Evolutionary conservation across 2,888 invertebrate species (phyloP), one percentile per base, ranked within the genome.

Genomic region (Scaptomyza polygonia): DNA sequence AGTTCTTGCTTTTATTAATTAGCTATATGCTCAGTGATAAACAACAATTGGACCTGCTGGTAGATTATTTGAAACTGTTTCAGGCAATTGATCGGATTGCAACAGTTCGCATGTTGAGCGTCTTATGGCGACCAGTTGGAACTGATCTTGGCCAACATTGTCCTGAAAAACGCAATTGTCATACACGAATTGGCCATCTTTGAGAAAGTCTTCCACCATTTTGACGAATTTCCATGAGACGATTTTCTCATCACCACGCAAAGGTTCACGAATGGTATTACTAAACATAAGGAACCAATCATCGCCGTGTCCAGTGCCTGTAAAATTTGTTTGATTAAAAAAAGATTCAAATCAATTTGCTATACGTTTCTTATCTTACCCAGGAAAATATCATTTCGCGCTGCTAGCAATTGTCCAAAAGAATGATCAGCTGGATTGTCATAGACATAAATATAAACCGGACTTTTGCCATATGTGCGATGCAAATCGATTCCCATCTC

Each of bases 401-500:
- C 79, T 1, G 94, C 55, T 7, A 71, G 32, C 34, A 27, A 7
- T 7, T 6, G 3, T 47, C 44, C 2, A 39, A 16, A 39, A 3
- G 39, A 39, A 16, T 16, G 39, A 9, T 32, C 25, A 0, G 59
- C 7, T 9, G 70, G 70, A 59, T 72, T 71, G 18, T 73, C 91
- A 88, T 94, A 96, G n/a, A 93, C 92, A 87, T 95, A 95, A 62
- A 47, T 27, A 21, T 67, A 71, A 1, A 71, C 55, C 0, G 73
- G 61, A 57, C 56, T 67, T 39, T 21, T 49, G 1, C 67, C 53
- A n/a, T 61, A 11, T 2, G 7, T 18, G 5, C 55, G 40, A 27
- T 71, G 71, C 8, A 73, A 94, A 72, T 93, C 93, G 0, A 94
- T 93, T n/a, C 94, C 91, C 66, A 93, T 93, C 45, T 94, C 94